Evolutionary conservation across 92 coral and sea anemone genomes (phyloP), one percentile per base, ranked within the genome.

Genomic region (Montipora capitata): DNA sequence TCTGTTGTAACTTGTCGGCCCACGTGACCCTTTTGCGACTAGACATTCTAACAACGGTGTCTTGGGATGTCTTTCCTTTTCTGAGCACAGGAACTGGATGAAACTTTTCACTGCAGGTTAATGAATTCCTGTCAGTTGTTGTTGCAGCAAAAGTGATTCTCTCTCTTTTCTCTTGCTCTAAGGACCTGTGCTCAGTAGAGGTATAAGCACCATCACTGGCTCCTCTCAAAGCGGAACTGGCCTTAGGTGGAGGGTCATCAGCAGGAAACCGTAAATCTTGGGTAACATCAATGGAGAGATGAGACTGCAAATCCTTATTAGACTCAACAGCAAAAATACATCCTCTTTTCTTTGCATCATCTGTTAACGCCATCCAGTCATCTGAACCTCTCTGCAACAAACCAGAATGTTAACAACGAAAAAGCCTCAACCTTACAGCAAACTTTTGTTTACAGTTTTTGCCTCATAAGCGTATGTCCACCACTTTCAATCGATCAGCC

Each of bases 321-420:
- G 88, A 74, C 35, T 10, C 43, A 48, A 86, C 81, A 68, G 61
- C 74, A 44, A 66, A 69, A 16, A 91, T 67, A 15, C 88, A 77
- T 6, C 70, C 54, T 17, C 94, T 83, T 10, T 69, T 10, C 66
- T 70, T 51, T 16, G 94, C 94, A 51, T 91, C 88, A 15, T 80
- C 88, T 15, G 80, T 80, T 16, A 88, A 69, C 7, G 91, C 91
- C 20, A 41, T 87, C 94, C 94, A 91, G 56, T 91, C 94, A 17
- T 14, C 4, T 76, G 85, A 81, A 3, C 76, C 88, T 35, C 11
- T 18, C 80, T 74, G 61, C 7, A 9, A 83, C n/a, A 72, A 20
- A 72, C 18, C 8, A 58, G 56, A 57, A 40, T 2, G 14, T 10
- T 20, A 35, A 48, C 11, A 14, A 57, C 7, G 65, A 10, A 14